Evolutionary conservation across 2,797 vertebrate species (phyloP).

Genomic region (Sebastes umbrosus): DNA sequence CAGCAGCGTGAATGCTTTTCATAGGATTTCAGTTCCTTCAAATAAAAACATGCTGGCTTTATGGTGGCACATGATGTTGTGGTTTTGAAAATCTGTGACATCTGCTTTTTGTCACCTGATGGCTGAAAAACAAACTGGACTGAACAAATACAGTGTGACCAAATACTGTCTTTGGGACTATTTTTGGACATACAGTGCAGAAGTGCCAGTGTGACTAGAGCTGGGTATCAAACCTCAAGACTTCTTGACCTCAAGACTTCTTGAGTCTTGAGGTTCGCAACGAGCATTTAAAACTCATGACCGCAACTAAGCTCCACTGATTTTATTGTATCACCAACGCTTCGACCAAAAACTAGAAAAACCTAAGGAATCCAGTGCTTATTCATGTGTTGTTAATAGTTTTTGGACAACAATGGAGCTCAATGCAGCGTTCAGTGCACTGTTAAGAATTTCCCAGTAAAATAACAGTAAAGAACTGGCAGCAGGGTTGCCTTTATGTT

Average conservation of each 20-base stretch:
- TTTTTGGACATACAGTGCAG: not conserved
- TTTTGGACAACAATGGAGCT: too few species aligned
- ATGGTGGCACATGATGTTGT: not conserved
- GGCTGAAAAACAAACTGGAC: not conserved
- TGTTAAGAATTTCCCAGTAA: too few species aligned
- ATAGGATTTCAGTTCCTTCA: slow-evolving; percentile 1
- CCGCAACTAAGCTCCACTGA: not conserved
- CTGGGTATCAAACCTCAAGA: not conserved
- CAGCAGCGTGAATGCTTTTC: too few species aligned
- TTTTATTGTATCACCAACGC: not conserved
- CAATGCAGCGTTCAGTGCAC: too few species aligned
- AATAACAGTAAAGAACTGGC: too few species aligned
- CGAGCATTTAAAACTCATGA: not conserved
- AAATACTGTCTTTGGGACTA: not conserved
- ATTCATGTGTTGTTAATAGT: too few species aligned
- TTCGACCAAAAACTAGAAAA: not conserved
- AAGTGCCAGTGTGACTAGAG: not conserved
- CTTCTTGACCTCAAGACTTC: not conserved
- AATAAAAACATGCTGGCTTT: not conserved
- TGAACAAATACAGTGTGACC: not conserved
- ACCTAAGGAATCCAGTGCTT: too few species aligned
- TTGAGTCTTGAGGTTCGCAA: not conserved
- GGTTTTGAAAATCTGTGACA: not conserved
- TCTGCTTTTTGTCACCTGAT: slow-evolving; percentile 12
- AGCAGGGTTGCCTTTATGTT: too few species aligned